Percentiles rank a stretch among this genome's conserved stretches.
These are phyloP conservation scores for Metopia argyrocephala DNA, from an alignment of 2,888 invertebrate genomes.

Conservation along the genomic window DNA sequence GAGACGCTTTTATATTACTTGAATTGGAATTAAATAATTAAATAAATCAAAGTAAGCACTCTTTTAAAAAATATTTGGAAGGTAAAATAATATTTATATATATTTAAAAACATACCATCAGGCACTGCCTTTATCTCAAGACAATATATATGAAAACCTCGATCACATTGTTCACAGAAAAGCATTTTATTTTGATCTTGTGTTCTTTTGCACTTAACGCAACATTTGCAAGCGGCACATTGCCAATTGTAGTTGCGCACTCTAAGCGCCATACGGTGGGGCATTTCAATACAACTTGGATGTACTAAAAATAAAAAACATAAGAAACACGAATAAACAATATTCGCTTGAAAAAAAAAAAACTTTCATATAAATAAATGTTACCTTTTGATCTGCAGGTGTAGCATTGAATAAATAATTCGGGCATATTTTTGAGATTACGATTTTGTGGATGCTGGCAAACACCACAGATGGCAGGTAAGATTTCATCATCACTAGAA, in stretches of 20 bases:
- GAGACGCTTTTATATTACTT: too few relatives aligned
- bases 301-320: slow-evolving; percentile 82
- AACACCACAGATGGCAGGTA: slow-evolving; percentile 80
- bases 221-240: slow-evolving; percentile 95
- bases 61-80: too few relatives aligned
- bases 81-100: too few relatives aligned
- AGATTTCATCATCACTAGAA: slow-evolving; percentile 67
- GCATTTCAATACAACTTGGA: slow-evolving; percentile 92
- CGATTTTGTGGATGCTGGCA: slow-evolving; percentile 81
- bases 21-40: too few relatives aligned
- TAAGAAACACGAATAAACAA: neutral
- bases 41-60: too few relatives aligned
- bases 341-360: neutral
- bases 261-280: slow-evolving; percentile 88
- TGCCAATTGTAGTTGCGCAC: slow-evolving; percentile 94
- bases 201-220: slow-evolving; percentile 89
- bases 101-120: slow-evolving; percentile 81
- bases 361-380: slow-evolving; percentile 47
- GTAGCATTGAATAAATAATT: slow-evolving; percentile 82
- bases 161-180: slow-evolving; percentile 95
- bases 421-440: slow-evolving; percentile 81
- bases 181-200: slow-evolving; percentile 94
- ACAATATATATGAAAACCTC: slow-evolving; percentile 96
- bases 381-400: slow-evolving; percentile 81
- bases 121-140: slow-evolving; percentile 90